Base-by-base conservation (phyloP, 2,888 invertebrate genomes). In the Pristionchus fissidentatus region DNA sequence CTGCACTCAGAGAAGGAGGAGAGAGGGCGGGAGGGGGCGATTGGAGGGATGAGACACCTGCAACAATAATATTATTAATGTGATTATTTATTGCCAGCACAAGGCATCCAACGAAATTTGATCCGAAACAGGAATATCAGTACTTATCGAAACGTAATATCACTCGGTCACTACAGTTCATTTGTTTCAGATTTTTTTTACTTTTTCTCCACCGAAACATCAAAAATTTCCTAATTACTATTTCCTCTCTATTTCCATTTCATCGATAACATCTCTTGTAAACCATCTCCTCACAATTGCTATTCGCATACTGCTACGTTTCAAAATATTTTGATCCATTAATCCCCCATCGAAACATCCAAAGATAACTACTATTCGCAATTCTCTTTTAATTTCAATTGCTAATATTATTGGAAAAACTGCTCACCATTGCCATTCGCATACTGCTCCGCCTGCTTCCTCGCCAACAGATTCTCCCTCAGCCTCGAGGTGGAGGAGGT, bases 391-490 rank as follows among this genome's bases (percentile, higher is more conserved):
- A n/a, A n/a, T n/a, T n/a, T n/a, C n/a, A n/a, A n/a, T n/a, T n/a
- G n/a, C n/a, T n/a, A n/a, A n/a, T n/a, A n/a, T n/a, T n/a, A n/a
- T n/a, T n/a, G n/a, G n/a, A n/a, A n/a, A n/a, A n/a, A 15, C 7
- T 29, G 32, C 60, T 60, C 38, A 35, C 70, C 70, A 70, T 41
- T 41, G 8, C 60, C 15, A 60, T n/a, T 60, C n/a, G n/a, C n/a
- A n/a, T 19, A 49, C 26, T 49, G 57, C 55, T 78, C 78, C 10
- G 57, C 78, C 41, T 78, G 78, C 35, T 43, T 78, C 78, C 41
- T 32, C 38, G 78, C 78, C 10, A 78, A 8, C 5, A 78, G 52
- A 78, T 52, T 78, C 78, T 78, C 78, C 26, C 78, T 55, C 46
- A 78, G 26, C 26, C 55, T 35, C n/a, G 78, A 43, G n/a, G 78